Evolutionary conservation across 2,888 invertebrate genomes (phyloP), one percentile per base, ranked within the genome.

Genomic region (Zele albiditarsus): DNA sequence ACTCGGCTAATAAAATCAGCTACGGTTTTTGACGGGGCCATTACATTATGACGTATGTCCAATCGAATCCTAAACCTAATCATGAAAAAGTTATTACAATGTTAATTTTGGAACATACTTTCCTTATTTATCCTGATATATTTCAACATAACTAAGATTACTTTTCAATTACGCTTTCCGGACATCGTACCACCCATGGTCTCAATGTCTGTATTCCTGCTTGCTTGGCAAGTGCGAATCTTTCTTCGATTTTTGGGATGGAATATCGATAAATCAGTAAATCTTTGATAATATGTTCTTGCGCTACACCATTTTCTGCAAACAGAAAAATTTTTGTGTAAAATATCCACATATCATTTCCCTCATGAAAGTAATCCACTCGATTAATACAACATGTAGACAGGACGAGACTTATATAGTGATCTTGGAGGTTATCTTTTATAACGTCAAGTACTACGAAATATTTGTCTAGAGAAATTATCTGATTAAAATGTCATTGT

Each of bases 181-280:
- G 6, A 60, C 75, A 74, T 60, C 80, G 71, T 6, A 78, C 2
- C 46, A 79, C 14, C 80, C 80, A 80, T 3, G 78, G 78, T 62
- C 69, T 79, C 0, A 80, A 3, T 0, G 72, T 70, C 1, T 3
- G 0, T 2, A 77, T 16, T 2, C 65, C 71, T 4, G 42, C n/a
- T 3, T 23, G 0, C 28, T 58, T 60, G 0, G 77, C 78, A 6
- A 20, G 14, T 10, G 31, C 2, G 1, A 75, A 3, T 46, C 67
- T 78, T 6, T 60, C 4, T 31, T 68, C 42, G 58, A 78, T 75
- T 16, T 31, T 67, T n/a, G 1, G 0, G 6, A 73, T 6, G 8
- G 10, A 3, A 28, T 67, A 74, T 3, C 8, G 28, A 31, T 67
- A 79, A 1, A 58, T 16, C 1, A 0, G 0, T 6, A 72, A 10